Conservation (phyloP, 2,888 invertebrate genomes). For the Operophtera brumata region DNA sequence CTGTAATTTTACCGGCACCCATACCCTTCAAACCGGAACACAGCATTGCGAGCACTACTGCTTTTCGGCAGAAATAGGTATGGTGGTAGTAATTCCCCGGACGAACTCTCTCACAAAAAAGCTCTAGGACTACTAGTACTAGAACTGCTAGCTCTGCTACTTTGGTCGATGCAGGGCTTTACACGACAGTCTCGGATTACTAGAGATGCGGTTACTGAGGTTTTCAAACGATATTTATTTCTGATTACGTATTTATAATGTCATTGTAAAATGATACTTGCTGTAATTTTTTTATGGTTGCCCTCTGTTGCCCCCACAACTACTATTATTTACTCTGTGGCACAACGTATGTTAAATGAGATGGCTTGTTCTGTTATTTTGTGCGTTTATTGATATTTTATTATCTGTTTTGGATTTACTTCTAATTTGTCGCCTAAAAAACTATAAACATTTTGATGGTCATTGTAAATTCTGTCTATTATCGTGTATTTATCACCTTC, state of each 20-base stretch:
- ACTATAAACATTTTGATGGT: conserved; percentile 18
- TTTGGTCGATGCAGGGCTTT: neutral
- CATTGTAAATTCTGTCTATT: conserved; percentile 17
- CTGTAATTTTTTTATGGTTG: conserved; percentile 24
- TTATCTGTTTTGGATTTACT: conserved; percentile 24
- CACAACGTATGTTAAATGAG: conserved; percentile 17
- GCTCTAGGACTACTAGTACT: too few species aligned
- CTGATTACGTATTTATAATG: conserved; percentile 55
- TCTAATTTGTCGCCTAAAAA: conserved; percentile 19
- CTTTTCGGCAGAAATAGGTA: too few species aligned
- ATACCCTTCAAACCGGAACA: too few species aligned
- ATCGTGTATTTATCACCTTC: conserved; percentile 13
- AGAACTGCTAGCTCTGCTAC: too few species aligned
- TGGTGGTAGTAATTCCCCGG: too few species aligned
- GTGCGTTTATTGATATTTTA: conserved; percentile 27
- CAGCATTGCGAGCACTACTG: too few species aligned
- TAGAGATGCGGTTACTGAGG: conserved; percentile 43
- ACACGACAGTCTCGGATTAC: conserved; percentile 42
- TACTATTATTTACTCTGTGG: too few species aligned
- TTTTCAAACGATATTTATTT: conserved; percentile 45
- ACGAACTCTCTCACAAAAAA: too few species aligned
- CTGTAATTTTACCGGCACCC: too few species aligned
- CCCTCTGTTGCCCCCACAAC: conserved; percentile 4
- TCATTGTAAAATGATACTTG: conserved; percentile 49
- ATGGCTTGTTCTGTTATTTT: conserved; percentile 21